Conservation (phyloP, 1,140 invertebrate species). For the Monochamus saltuarius region DNA sequence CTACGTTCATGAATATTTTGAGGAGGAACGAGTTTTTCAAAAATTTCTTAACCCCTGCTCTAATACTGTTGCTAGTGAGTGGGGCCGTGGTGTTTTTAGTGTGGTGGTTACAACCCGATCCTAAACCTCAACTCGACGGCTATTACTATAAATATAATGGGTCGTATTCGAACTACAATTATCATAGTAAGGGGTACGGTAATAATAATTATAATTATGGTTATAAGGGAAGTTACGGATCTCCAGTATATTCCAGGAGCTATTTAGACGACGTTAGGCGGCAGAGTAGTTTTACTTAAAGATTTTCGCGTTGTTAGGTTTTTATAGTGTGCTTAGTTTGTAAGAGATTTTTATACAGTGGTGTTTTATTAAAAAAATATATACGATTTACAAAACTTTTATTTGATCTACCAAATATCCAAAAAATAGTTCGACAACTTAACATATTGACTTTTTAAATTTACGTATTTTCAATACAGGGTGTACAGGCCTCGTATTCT, state of each 20-base stretch:
- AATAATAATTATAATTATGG: slow-evolving; percentile 1
- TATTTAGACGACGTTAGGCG: neutral
- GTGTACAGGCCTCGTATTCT: too few relatives aligned
- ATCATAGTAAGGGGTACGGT: neutral
- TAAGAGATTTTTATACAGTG: too few relatives aligned
- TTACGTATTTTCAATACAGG: too few relatives aligned
- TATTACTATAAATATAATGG: slow-evolving; percentile 5
- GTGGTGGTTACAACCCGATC: slow-evolving; percentile 40
- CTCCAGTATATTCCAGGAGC: neutral
- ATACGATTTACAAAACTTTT: too few relatives aligned
- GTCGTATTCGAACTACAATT: neutral
- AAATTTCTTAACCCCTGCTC: slow-evolving; percentile 41
- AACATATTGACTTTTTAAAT: too few relatives aligned
- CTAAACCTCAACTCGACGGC: neutral
- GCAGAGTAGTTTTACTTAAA: neutral
- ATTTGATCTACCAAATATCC: too few relatives aligned
- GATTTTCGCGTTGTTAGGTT: neutral
- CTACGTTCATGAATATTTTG: slow-evolving; percentile 35
- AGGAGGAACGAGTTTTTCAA: slow-evolving; percentile 41
- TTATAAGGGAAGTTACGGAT: neutral
- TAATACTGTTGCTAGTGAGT: slow-evolving; percentile 32
- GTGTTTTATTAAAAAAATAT: too few relatives aligned
- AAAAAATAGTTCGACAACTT: too few relatives aligned
- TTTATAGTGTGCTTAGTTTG: neutral
- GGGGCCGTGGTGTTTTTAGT: slow-evolving; percentile 43